Conservation (phyloP, 2,113 vertebrate genomes). For the Cettia cetti region DNA sequence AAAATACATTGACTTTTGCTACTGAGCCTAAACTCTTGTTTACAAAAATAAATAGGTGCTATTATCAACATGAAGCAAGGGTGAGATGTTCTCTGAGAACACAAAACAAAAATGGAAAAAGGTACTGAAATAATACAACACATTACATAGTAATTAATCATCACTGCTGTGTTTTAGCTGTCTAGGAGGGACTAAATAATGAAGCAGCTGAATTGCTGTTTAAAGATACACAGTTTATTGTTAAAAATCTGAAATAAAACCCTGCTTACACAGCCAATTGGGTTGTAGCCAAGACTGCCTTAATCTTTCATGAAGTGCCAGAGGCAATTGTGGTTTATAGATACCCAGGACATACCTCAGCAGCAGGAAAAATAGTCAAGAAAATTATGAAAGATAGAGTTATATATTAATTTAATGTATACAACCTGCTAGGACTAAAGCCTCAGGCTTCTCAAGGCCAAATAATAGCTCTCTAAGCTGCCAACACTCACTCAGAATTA, state of each 20-base stretch:
- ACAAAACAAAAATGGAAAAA: neutral
- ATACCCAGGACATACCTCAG: neutral
- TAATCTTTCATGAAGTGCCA: neutral
- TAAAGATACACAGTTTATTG: neutral
- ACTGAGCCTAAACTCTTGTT: neutral
- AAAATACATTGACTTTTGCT: neutral
- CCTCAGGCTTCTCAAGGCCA: neutral
- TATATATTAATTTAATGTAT: neutral
- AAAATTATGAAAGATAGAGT: neutral
- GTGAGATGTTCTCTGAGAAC: neutral
- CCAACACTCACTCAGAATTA: neutral
- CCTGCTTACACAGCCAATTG: neutral
- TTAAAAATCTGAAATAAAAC: constrained; percentile 9
- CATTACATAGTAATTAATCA: neutral
- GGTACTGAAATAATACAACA: neutral
- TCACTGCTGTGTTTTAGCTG: neutral
- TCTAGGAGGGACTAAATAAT: neutral
- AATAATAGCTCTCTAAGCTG: neutral
- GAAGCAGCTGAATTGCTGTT: neutral
- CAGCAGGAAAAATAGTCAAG: neutral
- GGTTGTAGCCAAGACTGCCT: neutral
- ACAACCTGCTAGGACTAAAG: neutral
- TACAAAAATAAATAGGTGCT: neutral
- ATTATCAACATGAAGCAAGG: neutral
- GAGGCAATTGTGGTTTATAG: neutral